Percentiles rank a stretch among this genome's conserved stretches.
phyloP scores from a whole-genome alignment of 2,888 invertebrate genomes.

The Beris chalybata region DNA sequence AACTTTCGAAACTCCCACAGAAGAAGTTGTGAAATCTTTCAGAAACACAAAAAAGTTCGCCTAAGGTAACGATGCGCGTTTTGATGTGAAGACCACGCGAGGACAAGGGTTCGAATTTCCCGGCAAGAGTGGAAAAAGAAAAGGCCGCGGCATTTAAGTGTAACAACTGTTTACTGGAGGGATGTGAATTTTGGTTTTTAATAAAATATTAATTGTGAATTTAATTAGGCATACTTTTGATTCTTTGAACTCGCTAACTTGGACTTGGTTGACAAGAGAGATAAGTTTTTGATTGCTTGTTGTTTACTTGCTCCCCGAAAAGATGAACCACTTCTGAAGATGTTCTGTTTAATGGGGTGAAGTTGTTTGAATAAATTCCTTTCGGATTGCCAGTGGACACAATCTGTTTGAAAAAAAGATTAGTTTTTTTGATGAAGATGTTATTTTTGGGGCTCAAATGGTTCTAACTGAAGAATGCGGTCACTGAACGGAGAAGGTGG shows the following conservation, averaged over 20 bases:
- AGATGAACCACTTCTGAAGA: background rate
- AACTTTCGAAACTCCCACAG: background rate
- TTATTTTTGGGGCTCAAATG: too few relatives aligned
- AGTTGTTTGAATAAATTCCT: background rate
- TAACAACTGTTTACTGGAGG: too few relatives aligned
- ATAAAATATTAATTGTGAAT: slow-evolving; percentile 50
- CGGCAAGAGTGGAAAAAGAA: too few relatives aligned
- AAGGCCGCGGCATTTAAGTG: too few relatives aligned
- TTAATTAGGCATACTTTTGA: slow-evolving; percentile 50
- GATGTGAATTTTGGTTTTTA: slow-evolving; percentile 32
- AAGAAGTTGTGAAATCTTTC: slow-evolving; percentile 6
- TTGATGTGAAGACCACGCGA: background rate
- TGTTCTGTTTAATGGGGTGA: background rate
- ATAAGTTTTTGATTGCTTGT: slow-evolving; percentile 17
- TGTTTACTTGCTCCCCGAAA: slow-evolving; percentile 17
- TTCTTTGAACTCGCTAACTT: slow-evolving; percentile 44
- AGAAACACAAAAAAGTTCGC: background rate
- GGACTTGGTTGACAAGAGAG: slow-evolving; percentile 24
- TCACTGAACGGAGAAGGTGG: too few relatives aligned
- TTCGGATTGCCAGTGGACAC: background rate
- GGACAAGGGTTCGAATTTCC: slow-evolving; percentile 15
- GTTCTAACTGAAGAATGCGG: background rate
- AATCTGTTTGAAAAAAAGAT: background rate
- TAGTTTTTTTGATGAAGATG: too few relatives aligned
- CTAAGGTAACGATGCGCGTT: background rate